These are phyloP conservation scores for Microchrysa polita DNA, from an alignment of 2,888 invertebrate species.

Conservation along the genomic window DNA sequence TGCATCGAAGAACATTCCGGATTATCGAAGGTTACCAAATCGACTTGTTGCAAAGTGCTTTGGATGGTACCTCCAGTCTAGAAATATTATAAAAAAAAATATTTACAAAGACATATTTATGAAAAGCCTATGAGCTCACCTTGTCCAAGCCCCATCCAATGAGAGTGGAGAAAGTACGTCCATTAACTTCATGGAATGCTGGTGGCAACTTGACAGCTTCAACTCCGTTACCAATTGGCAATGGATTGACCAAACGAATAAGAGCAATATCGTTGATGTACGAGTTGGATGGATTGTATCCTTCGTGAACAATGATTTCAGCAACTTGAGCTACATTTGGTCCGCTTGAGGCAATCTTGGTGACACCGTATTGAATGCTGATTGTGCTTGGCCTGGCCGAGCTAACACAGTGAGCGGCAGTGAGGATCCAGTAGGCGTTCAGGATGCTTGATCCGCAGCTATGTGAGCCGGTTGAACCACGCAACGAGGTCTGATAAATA, in stretches of 20 bases:
- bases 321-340: constrained; percentile 56
- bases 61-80: constrained; percentile 61
- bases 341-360: constrained; percentile 52
- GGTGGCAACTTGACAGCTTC: constrained; percentile 57
- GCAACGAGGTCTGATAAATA: constrained; percentile 50
- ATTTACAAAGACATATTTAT: neutral
- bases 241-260: constrained; percentile 57
- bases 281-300: constrained; percentile 53
- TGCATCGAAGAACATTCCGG: constrained; percentile 60
- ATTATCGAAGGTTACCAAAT: constrained; percentile 60
- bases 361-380: constrained; percentile 57
- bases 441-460: constrained; percentile 58
- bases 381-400: constrained; percentile 48
- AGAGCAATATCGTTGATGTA: constrained; percentile 65
- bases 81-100: constrained; percentile 18
- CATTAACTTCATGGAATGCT: constrained; percentile 48
- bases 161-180: constrained; percentile 53
- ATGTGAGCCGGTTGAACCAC: constrained; percentile 54
- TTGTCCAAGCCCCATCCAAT: constrained; percentile 60
- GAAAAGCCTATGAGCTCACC: constrained; percentile 48
- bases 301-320: constrained; percentile 59
- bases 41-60: constrained; percentile 60
- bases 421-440: constrained; percentile 54
- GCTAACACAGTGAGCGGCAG: constrained; percentile 59
- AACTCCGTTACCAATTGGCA: constrained; percentile 54